Conservation (phyloP, 2,888 invertebrate genomes). For the Nomada ruficornis region DNA sequence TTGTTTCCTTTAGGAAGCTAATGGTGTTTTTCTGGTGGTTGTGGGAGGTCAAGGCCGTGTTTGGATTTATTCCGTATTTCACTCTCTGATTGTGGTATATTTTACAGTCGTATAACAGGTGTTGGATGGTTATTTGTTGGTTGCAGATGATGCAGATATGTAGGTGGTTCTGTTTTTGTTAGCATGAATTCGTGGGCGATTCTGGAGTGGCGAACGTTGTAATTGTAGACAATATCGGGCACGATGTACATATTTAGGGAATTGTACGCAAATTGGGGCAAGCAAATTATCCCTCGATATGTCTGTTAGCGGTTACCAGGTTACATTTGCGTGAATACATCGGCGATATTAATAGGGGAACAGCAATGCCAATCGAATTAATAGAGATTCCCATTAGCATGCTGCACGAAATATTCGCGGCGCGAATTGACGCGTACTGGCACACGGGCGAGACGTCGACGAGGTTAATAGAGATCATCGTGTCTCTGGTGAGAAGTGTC, state of each 20-base stretch:
- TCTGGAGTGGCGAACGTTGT: too few relatives aligned
- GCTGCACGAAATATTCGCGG: neutral
- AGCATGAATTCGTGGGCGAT: too few relatives aligned
- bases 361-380: slow-evolving; percentile 16
- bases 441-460: neutral
- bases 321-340: slow-evolving; percentile 7
- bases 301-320: neutral
- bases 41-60: too few relatives aligned
- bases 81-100: too few relatives aligned
- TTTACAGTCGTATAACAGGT: too few relatives aligned
- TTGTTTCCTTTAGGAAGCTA: too few relatives aligned
- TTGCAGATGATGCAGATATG: too few relatives aligned
- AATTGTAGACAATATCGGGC: too few relatives aligned
- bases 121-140: too few relatives aligned
- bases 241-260: neutral
- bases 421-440: neutral
- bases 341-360: neutral
- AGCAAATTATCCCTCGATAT: neutral
- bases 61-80: too few relatives aligned
- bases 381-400: slow-evolving; percentile 1
- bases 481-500: slow-evolving; percentile 33
- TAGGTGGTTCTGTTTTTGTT: too few relatives aligned
- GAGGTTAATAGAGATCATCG: slow-evolving; percentile 44
- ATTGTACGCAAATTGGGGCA: neutral
- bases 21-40: too few relatives aligned